phyloP scores from a whole-genome alignment of 2,113 vertebrate genomes.

The Lagopus muta region DNA sequence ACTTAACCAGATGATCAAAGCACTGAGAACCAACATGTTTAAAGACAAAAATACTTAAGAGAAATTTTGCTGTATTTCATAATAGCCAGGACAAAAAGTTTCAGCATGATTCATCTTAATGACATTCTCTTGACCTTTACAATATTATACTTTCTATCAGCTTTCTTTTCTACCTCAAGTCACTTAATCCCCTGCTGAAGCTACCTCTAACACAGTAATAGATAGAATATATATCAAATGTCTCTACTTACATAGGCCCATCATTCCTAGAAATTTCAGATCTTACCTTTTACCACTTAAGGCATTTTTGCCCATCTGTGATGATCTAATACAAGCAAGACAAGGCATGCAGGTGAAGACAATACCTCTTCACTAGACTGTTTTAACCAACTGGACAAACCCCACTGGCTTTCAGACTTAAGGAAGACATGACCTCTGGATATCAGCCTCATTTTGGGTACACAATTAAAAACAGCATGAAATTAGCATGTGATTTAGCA shows the following conservation, averaged over 20 bases:
- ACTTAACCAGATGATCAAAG: not conserved
- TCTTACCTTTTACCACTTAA: not conserved
- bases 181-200: not conserved
- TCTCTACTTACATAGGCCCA: not conserved
- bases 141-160: not conserved
- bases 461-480: not conserved
- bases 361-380: not conserved
- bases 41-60: not conserved
- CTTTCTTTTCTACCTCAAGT: not conserved
- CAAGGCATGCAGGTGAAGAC: not conserved
- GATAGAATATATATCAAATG: too few relatives aligned
- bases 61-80: not conserved
- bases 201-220: not conserved
- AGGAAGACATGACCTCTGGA: not conserved
- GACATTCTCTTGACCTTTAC: not conserved
- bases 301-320: not conserved
- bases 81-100: not conserved
- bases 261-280: not conserved
- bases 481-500: not conserved
- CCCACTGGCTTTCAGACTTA: not conserved
- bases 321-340: not conserved
- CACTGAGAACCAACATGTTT: not conserved
- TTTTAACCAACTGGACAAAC: not conserved
- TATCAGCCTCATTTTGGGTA: not conserved
- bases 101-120: not conserved